Base-by-base conservation (phyloP, 2,888 invertebrate genomes). In the Macropis europaea region DNA sequence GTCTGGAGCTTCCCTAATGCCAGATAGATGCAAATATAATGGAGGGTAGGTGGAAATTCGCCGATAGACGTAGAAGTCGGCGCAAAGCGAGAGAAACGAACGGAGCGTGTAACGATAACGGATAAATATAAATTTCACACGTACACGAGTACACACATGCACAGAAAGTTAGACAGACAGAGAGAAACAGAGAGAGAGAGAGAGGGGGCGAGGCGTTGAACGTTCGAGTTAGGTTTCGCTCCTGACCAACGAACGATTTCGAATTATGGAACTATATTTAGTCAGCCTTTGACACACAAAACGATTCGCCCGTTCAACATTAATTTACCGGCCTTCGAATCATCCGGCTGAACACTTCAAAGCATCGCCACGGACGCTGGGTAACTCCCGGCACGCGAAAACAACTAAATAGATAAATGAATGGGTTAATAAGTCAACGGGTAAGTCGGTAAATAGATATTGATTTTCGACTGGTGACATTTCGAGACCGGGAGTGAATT, bases 41-140 rank as follows among this genome's bases (percentile, higher is more conserved):
- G n/a, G 24, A 7, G 13, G 22, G n/a, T 9, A n/a, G 13, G 19
- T 32, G n/a, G n/a, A n/a, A 19, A 43, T 13, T 15, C 7, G 28
- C 42, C 19, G 26, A 34, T 42, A 28, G 48, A 17, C 22, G 32
- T 13, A 34, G 2, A 13, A 50, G 50, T 45, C 63, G 50, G 30
- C 28, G 36, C 28, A 26, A 62, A 48, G 34, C 43, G 66, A 50
- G 19, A 61, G 62, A 17, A 62, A 52, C 62, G 50, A 60, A 13
- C 50, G 43, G 28, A 38, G 48, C 36, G 24, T 52, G 66, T 28
- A 43, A 36, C 66, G 62, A 38, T 62, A 62, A 62, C 43, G 66
- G 66, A 62, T 66, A 66, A 66, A 66, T 66, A 52, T 66, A 61
- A 66, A 26, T 66, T 52, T 66, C 62, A 28, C 36, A 15, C 26